These are phyloP conservation scores for Formica aserva DNA, from an alignment of 2,888 invertebrate species.

Conservation along the genomic window DNA sequence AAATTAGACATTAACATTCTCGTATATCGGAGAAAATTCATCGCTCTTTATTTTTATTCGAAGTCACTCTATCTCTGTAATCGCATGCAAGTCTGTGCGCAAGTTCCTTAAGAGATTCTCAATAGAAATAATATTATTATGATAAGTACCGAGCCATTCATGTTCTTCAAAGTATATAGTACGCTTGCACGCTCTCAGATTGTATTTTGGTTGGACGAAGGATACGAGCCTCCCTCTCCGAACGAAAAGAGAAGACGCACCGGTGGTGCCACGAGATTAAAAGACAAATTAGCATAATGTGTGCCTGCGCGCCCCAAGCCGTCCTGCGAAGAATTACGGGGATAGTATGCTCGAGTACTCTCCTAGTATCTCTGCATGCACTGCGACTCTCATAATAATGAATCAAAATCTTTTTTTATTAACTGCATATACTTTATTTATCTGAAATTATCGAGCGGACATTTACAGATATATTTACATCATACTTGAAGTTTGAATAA, in stretches of 20 bases:
- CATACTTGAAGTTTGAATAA: not conserved
- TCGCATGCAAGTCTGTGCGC: not conserved
- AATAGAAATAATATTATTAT: conserved; percentile 28
- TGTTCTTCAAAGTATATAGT: conserved; percentile 67
- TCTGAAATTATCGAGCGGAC: not conserved
- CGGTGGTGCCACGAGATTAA: conserved; percentile 82
- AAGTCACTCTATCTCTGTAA: not conserved
- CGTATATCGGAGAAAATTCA: not conserved
- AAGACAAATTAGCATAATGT: conserved; percentile 84
- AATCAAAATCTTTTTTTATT: conserved; percentile 44
- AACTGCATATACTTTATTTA: not conserved
- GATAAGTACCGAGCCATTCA: conserved; percentile 31
- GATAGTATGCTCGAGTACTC: conserved; percentile 59
- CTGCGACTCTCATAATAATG: conserved; percentile 48
- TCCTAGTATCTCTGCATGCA: conserved; percentile 58
- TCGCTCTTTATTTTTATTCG: not conserved
- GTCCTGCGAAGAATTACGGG: conserved; percentile 58
- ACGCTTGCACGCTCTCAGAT: conserved; percentile 68
- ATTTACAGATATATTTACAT: not conserved
- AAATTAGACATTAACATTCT: not conserved
- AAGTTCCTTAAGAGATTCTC: conserved; percentile 8
- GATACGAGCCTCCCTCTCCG: conserved; percentile 47
- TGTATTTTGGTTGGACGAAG: conserved; percentile 58
- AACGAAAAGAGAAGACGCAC: conserved; percentile 59
- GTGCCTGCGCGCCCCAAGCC: conserved; percentile 73